A percentile compares a stretch with the other conserved stretches of the same genome.
These are phyloP conservation scores for Leptopilina clavipes DNA, from an alignment of 1,140 invertebrate species.

Conservation along the genomic window DNA sequence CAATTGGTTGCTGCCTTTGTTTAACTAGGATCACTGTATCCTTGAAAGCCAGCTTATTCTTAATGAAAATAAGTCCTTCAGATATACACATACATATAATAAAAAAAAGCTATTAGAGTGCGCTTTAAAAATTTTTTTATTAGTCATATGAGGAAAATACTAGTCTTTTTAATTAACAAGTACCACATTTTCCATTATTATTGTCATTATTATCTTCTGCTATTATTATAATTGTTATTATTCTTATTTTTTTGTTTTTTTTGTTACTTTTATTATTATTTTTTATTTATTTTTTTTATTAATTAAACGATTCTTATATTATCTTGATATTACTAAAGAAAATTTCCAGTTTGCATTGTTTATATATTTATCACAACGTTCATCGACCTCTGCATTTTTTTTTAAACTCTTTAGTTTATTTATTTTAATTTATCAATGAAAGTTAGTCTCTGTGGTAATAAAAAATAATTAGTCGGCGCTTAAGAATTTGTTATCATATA, in stretches of 20 bases:
- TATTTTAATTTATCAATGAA: conserved; percentile 11
- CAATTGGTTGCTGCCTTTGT: conserved; percentile 4
- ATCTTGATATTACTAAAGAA: too few species aligned
- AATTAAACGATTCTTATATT: not conserved
- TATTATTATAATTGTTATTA: not conserved
- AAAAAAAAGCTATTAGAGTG: not conserved
- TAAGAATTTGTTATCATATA: not conserved
- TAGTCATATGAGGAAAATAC: not conserved
- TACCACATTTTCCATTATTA: not conserved
- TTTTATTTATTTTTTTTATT: not conserved
- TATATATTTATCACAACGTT: not conserved
- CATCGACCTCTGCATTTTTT: not conserved
- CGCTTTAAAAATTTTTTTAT: not conserved
- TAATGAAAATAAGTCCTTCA: not conserved
- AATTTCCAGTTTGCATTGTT: too few species aligned
- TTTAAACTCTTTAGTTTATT: not conserved
- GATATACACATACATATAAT: too few species aligned
- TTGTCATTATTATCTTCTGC: not conserved
- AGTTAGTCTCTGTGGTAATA: not conserved
- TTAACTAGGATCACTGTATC: not conserved
- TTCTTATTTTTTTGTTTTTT: not conserved
- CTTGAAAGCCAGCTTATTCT: not conserved
- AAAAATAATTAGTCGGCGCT: not conserved
- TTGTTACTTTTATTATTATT: not conserved
- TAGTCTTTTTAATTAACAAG: not conserved